A percentile compares a stretch with the other conserved stretches of the same genome.
These are phyloP conservation scores for Gephyroberyx darwinii DNA, from an alignment of 2,797 vertebrate species.

Conservation along the genomic window DNA sequence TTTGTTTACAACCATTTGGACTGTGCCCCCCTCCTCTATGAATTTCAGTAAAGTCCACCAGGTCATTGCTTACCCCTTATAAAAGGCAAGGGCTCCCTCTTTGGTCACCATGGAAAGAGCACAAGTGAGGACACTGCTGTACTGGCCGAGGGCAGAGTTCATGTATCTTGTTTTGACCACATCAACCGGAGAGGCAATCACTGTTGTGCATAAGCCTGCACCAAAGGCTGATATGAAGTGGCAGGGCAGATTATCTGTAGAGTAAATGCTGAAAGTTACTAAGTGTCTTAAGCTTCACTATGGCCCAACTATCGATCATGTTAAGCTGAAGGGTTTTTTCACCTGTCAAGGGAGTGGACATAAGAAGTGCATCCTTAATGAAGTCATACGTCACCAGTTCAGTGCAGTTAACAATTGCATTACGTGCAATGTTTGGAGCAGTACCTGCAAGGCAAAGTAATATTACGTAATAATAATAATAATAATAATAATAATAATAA, in stretches of 20 bases:
- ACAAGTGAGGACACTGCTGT: slow-evolving; percentile 85
- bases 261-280: slow-evolving; percentile 11
- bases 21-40: too few species aligned
- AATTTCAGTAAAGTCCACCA: not conserved
- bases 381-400: slow-evolving; percentile 91
- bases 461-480: not conserved
- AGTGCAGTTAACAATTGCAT: slow-evolving; percentile 89
- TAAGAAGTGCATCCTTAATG: slow-evolving; percentile 87
- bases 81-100: slow-evolving; percentile 89
- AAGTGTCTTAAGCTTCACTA: not conserved
- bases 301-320: not conserved
- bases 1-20: not conserved
- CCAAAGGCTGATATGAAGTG: slow-evolving; percentile 85
- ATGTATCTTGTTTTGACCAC: slow-evolving; percentile 90
- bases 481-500: not conserved
- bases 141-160: slow-evolving; percentile 88
- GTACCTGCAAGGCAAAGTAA: slow-evolving; percentile 78
- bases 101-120: slow-evolving; percentile 86
- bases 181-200: slow-evolving; percentile 85
- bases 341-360: slow-evolving; percentile 85
- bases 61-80: slow-evolving; percentile 86
- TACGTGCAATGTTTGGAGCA: slow-evolving; percentile 86
- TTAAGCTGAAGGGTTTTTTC: slow-evolving; percentile 20
- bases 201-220: slow-evolving; percentile 84
- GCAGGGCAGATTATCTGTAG: slow-evolving; percentile 87